These are phyloP conservation scores for Marcusenius ussheri DNA, from an alignment of 2,113 vertebrate species.

Conservation along the genomic window DNA sequence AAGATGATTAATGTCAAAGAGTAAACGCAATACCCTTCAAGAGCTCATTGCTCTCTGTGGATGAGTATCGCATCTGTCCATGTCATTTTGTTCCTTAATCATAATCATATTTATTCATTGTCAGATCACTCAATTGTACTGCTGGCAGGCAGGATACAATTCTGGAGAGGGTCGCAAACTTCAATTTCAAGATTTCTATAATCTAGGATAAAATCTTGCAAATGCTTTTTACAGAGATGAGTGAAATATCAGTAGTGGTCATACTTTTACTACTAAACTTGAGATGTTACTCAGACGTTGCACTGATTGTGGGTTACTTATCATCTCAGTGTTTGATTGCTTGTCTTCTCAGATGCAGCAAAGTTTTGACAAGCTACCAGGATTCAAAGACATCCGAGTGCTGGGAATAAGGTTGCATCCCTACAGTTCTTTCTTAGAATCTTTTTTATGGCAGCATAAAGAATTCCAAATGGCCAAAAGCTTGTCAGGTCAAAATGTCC, in stretches of 20 bases:
- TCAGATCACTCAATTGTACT: neutral
- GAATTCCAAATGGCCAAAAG: neutral
- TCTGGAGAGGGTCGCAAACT: neutral
- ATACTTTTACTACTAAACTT: neutral
- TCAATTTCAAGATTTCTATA: neutral
- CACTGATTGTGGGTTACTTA: neutral
- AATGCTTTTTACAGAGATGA: neutral
- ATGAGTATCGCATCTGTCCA: conserved; percentile 12
- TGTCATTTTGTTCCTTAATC: neutral
- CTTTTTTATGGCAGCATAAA: too few relatives aligned
- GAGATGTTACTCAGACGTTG: neutral
- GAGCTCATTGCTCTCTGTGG: neutral
- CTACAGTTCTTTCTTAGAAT: neutral
- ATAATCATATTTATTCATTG: conserved; percentile 10
- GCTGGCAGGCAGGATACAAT: neutral
- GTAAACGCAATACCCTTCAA: neutral
- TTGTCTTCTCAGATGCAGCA: conserved; percentile 71
- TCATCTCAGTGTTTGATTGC: conserved; percentile 20
- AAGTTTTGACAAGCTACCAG: conserved; percentile 74
- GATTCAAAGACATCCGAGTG: conserved; percentile 74
- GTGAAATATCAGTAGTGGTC: neutral
- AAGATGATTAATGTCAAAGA: conserved; percentile 15
- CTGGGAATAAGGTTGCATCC: conserved; percentile 76
- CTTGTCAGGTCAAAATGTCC: neutral
- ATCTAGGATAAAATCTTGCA: neutral